phyloP scores from a whole-genome alignment of 2,888 invertebrate species.

The Heliothis peltigera region DNA sequence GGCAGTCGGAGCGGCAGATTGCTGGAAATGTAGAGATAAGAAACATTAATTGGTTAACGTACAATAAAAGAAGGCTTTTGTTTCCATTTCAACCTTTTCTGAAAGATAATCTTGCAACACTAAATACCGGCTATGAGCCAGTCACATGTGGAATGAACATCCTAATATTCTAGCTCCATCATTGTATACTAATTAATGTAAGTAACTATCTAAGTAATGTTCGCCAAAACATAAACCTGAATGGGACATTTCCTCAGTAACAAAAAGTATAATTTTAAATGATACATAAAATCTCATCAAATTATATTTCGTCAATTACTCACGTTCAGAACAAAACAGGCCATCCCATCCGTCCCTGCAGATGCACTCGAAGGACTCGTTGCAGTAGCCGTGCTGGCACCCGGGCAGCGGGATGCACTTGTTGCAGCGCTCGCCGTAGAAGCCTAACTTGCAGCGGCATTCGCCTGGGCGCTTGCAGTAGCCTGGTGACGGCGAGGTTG shows the following conservation, averaged over 20 bases:
- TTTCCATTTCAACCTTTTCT: no score
- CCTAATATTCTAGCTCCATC: no score
- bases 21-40: constrained; percentile 89
- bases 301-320: constrained; percentile 64
- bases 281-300: no score
- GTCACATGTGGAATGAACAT: no score
- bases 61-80: no score
- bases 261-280: no score
- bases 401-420: constrained; percentile 96
- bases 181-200: no score
- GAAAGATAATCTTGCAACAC: no score
- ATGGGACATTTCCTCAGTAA: no score
- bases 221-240: no score
- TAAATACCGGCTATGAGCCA: no score
- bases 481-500: constrained; percentile 88
- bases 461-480: constrained; percentile 97
- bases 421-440: constrained; percentile 95
- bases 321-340: constrained; percentile 96
- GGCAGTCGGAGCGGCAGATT: constrained; percentile 95
- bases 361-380: constrained; percentile 95
- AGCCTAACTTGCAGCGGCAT: constrained; percentile 96
- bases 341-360: constrained; percentile 97
- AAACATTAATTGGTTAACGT: neutral
- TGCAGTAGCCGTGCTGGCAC: constrained; percentile 96
- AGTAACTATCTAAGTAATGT: no score